Base-by-base conservation (phyloP, 2,113 vertebrate genomes). In the Triplophysa rosa region DNA sequence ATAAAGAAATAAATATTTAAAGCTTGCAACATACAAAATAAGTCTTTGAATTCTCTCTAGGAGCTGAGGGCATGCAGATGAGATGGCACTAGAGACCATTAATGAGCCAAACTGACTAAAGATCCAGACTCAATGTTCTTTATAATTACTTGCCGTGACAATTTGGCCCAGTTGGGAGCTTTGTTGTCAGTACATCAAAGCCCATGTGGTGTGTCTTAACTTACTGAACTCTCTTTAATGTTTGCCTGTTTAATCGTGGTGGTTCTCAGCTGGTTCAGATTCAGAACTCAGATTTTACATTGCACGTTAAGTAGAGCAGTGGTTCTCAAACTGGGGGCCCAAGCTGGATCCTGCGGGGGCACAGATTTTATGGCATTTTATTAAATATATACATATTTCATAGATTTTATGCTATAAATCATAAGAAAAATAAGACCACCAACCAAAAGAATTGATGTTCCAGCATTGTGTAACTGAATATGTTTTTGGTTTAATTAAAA, bases 41-140 rank as follows among this genome's bases (percentile, higher is more conserved):
- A 37, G 19, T 54, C 45, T 65, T 26, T 56, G 42, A 45, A 45
- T n/a, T 54, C 16, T 79, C 13, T 58, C 29, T 56, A 40, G 62
- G 37, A 70, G 24, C 23, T 58, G 3, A 37, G 24, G 10, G 29
- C 40, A 63, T 12, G 40, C 45, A 56, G 12, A 40, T n/a, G 19
- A 75, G 29, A 17, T 2, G 14, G 26, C 24, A 45, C 1, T 8
- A 47, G 14, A 52, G 26, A 63, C 14, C 56, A 67, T 64, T 83
- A 79, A 79, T 75, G 19, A 82, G 37, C 64, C 11, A 49, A 66
- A 23, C 54, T 49, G 42, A 61, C 54, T 52, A 21, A 68, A 56
- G 17, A 59, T 77, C 61, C 49, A 7, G 47, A 23, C 47, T 70
- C 52, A 59, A 14, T 70, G 40, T 26, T 63, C 24, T 67, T 1